Evolutionary conservation across 2,113 vertebrate genomes (phyloP), one percentile per base, ranked within the genome.

Genomic region (Macrotis lagotis): DNA sequence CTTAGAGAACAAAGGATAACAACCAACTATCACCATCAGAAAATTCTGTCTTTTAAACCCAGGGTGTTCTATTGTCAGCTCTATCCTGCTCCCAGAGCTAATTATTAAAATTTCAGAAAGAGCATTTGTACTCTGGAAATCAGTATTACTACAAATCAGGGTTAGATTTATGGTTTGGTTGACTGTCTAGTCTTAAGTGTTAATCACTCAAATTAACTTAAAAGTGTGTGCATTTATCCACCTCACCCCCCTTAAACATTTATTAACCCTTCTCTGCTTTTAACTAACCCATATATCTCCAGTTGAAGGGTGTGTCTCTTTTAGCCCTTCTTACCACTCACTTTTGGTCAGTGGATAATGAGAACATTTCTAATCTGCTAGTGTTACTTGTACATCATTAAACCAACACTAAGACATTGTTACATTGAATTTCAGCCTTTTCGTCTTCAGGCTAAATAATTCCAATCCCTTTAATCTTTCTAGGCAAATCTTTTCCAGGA

Each of bases 361-460:
- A 19, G 26, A 92, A 94, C 24, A 96, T 50, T 92, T 44, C 16
- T 83, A 83, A 83, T 83, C 16, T 83, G 19, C 6, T 83, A 8
- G 66, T 83, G 37, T 22, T 19, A 44, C 16, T 83, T 44, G 37
- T 22, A 44, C n/a, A 83, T n/a, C n/a, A 83, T 44, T 83, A 83
- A 44, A 44, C 4, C 25, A 89, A 59, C 6, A 93, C 0, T 26
- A 94, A 93, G 44, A 47, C 22, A 53, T 83, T 95, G 95, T 91
- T 91, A 94, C 8, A 74, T 48, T 90, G 59, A 5, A 10, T 91
- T 59, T 51, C 1, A 88, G 4, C 66, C 92, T 90, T 92, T 48
- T 50, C 16, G 28, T 91, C 96, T n/a, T 91, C 96, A 93, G 89
- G 26, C 91, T 89, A 88, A 94, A 83, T 89, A 92, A 83, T 55